A percentile compares a stretch with the other conserved stretches of the same genome.
phyloP scores from a whole-genome alignment of 2,888 invertebrate species.

The Endotricha flammealis region DNA sequence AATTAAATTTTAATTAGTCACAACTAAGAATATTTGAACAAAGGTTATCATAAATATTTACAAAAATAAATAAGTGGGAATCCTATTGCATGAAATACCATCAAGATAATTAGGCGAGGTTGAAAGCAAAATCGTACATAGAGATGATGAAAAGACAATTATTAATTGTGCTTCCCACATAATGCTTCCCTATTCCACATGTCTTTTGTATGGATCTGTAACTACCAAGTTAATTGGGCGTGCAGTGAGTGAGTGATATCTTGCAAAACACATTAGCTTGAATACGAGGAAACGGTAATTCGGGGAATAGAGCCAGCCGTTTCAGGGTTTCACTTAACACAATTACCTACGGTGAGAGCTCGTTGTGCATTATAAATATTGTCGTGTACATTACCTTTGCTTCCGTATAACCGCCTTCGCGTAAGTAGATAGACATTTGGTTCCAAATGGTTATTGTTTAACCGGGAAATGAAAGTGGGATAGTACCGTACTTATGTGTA shows the following conservation, averaged over 20 bases:
- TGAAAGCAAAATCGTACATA: no score
- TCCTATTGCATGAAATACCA: no score
- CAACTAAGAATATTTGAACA: no score
- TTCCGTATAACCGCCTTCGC: slow-evolving; percentile 2
- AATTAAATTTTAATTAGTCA: no score
- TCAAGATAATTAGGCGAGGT: no score
- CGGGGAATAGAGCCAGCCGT: slow-evolving; percentile 22
- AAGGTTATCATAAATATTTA: no score
- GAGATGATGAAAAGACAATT: no score
- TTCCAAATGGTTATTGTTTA: background rate
- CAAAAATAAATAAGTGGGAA: no score
- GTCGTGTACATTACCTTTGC: slow-evolving; percentile 10
- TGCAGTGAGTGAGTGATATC: slow-evolving; percentile 18
- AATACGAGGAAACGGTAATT: slow-evolving; percentile 34
- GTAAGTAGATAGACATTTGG: slow-evolving; percentile 5
- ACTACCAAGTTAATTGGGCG: slow-evolving; percentile 25
- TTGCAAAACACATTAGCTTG: slow-evolving; percentile 30
- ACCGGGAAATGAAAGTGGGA: no score
- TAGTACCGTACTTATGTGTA: no score
- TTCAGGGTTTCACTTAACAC: slow-evolving; percentile 36
- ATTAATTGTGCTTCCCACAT: no score
- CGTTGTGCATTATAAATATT: slow-evolving; percentile 27
- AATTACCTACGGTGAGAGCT: slow-evolving; percentile 28
- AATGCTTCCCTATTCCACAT: no score
- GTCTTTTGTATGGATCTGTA: slow-evolving; percentile 21